Conservation (phyloP, 2,888 invertebrate genomes). For the Epistrophe eligans region DNA sequence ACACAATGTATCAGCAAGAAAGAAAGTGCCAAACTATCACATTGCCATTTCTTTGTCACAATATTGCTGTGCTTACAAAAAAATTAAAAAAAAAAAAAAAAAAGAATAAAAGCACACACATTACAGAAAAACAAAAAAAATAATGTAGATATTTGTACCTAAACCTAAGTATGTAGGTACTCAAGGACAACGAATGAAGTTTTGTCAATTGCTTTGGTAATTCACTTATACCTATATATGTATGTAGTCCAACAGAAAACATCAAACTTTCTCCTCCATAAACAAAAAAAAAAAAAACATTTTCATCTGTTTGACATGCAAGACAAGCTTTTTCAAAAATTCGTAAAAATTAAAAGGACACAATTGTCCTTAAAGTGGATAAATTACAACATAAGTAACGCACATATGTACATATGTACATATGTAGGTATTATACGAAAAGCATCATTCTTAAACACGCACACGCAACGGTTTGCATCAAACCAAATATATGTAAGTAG, state of each 20-base stretch:
- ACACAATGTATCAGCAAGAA: slow-evolving; percentile 3
- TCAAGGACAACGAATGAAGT: slow-evolving; percentile 3
- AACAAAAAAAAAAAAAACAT: slow-evolving; percentile 5
- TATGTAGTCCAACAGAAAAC: slow-evolving; percentile 9
- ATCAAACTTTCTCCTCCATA: not conserved
- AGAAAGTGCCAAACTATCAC: slow-evolving; percentile 41
- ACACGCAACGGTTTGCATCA: slow-evolving; percentile 20
- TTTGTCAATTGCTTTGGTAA: not conserved
- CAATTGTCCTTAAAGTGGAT: not conserved
- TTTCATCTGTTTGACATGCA: slow-evolving; percentile 25
- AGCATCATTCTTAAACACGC: slow-evolving; percentile 14
- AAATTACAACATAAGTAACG: not conserved
- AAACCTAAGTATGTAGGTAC: not conserved
- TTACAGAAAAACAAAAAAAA: not conserved
- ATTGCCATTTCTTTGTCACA: slow-evolving; percentile 27
- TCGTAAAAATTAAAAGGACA: slow-evolving; percentile 25
- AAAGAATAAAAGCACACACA: slow-evolving; percentile 7
- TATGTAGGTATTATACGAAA: not conserved
- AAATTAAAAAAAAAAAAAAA: slow-evolving; percentile 1
- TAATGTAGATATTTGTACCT: not conserved
- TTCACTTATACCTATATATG: not conserved
- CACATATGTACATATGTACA: not conserved
- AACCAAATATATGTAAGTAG: slow-evolving; percentile 7
- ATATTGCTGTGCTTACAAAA: not conserved
- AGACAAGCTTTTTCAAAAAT: slow-evolving; percentile 10